Conservation (phyloP, 1,140 invertebrate genomes). For the Lasioglossum albipes region DNA sequence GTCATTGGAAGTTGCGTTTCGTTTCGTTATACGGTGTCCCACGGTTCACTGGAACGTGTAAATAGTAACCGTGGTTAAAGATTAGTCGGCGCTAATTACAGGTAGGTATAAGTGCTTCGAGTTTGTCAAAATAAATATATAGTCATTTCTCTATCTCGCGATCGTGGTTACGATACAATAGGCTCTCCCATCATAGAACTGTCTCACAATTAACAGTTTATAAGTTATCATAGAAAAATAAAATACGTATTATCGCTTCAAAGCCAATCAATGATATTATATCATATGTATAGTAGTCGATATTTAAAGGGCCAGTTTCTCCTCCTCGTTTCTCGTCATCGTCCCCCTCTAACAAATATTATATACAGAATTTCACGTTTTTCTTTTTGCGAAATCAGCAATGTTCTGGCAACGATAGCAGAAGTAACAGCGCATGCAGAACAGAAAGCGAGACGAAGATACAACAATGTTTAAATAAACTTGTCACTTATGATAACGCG, state of each 20-base stretch:
- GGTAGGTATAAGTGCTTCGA: conserved; percentile 10
- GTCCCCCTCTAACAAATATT: conserved; percentile 20
- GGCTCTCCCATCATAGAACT: conserved; percentile 47
- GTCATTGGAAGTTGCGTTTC: conserved; percentile 3
- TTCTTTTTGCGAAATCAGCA: background rate
- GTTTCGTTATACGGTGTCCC: background rate
- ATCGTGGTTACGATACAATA: conserved; percentile 46
- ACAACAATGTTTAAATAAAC: background rate
- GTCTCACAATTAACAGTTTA: conserved; percentile 48
- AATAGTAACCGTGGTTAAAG: conserved; percentile 12
- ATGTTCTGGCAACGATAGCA: background rate
- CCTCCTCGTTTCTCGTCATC: too few relatives aligned
- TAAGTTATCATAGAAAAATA: conserved; percentile 61
- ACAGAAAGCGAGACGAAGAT: background rate
- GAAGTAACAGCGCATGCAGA: conserved; percentile 5
- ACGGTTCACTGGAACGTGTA: conserved; percentile 3
- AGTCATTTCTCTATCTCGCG: conserved; percentile 46
- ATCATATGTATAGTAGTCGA: conserved; percentile 18
- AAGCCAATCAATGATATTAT: conserved; percentile 49
- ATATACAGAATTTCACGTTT: conserved; percentile 22
- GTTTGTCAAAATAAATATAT: conserved; percentile 58
- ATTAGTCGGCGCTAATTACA: conserved; percentile 25
- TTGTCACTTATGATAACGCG: background rate
- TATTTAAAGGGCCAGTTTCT: conserved; percentile 21
- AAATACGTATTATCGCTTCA: conserved; percentile 55